Evolutionary conservation across 2,113 vertebrate species (phyloP).

Genomic region (Callaeas wilsoni): DNA sequence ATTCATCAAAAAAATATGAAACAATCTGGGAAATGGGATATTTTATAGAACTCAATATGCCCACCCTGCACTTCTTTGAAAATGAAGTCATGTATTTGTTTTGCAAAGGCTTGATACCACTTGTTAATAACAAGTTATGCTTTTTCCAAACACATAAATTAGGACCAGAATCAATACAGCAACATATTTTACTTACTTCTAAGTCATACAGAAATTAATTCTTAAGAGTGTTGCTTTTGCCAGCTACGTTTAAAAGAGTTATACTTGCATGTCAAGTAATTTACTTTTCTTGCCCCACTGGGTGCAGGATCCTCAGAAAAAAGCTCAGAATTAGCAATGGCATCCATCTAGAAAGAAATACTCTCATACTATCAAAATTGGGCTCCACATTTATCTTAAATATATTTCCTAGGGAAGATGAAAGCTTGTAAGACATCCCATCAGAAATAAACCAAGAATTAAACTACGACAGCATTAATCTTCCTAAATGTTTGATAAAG

Average conservation of each 20-base stretch:
- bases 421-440: not conserved
- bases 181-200: not conserved
- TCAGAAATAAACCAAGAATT: not conserved
- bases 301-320: not conserved
- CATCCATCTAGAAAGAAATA: not conserved
- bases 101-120: not conserved
- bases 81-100: not conserved
- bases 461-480: not conserved
- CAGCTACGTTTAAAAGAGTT: not conserved
- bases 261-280: not conserved
- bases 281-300: not conserved
- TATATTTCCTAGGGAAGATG: not conserved
- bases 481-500: not conserved
- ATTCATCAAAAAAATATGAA: not conserved
- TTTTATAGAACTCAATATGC: not conserved
- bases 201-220: not conserved
- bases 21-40: not conserved
- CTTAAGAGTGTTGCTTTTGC: not conserved
- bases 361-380: not conserved
- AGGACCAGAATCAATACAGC: not conserved
- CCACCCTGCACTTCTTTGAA: not conserved
- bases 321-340: not conserved
- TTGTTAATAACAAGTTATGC: not conserved
- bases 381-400: not conserved
- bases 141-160: not conserved